Evolutionary conservation across 2,888 invertebrate genomes (phyloP), one percentile per base, ranked within the genome.

Genomic region (Iphiclides podalirius): DNA sequence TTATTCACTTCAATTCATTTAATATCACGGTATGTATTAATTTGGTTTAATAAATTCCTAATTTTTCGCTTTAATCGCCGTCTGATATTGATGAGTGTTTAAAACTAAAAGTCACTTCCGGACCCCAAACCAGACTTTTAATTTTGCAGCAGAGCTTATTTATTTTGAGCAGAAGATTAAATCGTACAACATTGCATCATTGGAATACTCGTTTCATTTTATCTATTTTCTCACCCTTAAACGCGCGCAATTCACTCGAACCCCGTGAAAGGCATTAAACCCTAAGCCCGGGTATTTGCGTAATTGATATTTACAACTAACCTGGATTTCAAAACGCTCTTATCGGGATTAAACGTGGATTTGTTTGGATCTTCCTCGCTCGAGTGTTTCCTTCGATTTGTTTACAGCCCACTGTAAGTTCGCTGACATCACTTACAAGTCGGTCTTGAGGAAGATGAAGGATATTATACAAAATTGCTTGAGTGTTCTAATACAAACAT

Each of bases 251-350:
- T 64, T 63, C 64, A 64, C 57, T 63, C 62, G 56, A 52, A 54
- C 58, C 63, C 58, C 59, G 60, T 64, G 70, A 66, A 61, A 58
- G 60, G 66, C 70, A 60, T 72, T 70, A 68, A 70, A 62, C 66
- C 70, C 69, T 79, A 82, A 82, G 73, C 78, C 67, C 54, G 67
- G 73, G 80, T 76, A 78, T 87, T 84, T 81, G 74, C 79, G 86
- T 87, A 87, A 87, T 87, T 84, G 87, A 87, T 87, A 87, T 87
- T 87, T 87, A 87, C 88, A 75, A 83, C 84, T 87, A 86, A 87
- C 88, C 83, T 83, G 85, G 81, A 84, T 82, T 76, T 75, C 63
- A 64, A 69, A 72, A 70, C 70, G 80, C 82, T 80, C 72, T 80
- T 70, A 66, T 59, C 69, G 61, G 74, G 81, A 86, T 86, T 87